Base-by-base conservation (phyloP, 2,797 vertebrate species). In the Pachyuromys duprasi region DNA sequence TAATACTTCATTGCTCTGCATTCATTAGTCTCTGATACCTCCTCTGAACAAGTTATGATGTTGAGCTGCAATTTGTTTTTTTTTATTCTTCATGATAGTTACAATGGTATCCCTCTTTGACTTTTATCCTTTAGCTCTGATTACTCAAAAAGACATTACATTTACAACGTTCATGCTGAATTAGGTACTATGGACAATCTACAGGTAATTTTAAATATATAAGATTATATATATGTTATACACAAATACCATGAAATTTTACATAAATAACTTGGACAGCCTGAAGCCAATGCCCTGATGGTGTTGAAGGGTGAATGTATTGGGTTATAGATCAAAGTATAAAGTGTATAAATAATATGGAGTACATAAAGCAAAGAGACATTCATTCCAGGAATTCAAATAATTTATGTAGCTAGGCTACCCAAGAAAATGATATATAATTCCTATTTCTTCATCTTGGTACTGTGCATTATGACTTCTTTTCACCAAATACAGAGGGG, bases 21-120 rank as follows among this genome's bases (percentile, higher is more conserved):
- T 72, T 49, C 76, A 90, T 92, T 88, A 78, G n/a, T 81, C 55
- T 87, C 92, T 89, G 31, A 82, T 7, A 28, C 90, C 91, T 90
- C 42, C 57, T 95, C 89, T 93, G 39, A 95, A n/a, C 26, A 4
- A 88, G 3, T 89, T 69, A 33, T 82, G 79, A 90, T 33, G 6
- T 78, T 9, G 42, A 33, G 28, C 42, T 69, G 12, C 42, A 39
- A 63, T 49, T 8, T 49, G 45, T 22, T 67, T 20, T 84, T 67
- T 26, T 81, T 84, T 84, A 49, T 8, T 67, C 28, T 78, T 42
- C 53, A 18, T 89, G 45, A 70, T 5, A 82, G 33, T 72, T 70
- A 63, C 69, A 24, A 82, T 24, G 42, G 55, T 70, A 90, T 78
- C 42, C 74, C 28, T 45, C 36, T 81, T 62, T 45, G 24, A 84